Evolutionary conservation across 2,797 vertebrate species (phyloP), one percentile per base, ranked within the genome.

Genomic region (Spea hammondii): DNA sequence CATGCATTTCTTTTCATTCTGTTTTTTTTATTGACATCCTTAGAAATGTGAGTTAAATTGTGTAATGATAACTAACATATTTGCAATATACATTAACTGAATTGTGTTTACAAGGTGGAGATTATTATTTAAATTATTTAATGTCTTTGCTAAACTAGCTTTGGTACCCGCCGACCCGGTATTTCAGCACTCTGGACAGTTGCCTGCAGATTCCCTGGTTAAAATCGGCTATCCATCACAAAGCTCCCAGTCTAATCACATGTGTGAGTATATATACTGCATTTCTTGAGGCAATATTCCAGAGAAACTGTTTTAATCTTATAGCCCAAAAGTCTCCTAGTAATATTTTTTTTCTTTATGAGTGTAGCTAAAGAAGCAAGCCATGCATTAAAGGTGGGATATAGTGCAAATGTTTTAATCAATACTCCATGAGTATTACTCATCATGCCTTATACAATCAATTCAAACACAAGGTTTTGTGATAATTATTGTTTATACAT

Each of bases 131-230:
- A 73, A 77, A 82, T 82, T 54, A 82, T 82, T 68, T 82, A 78
- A 82, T 82, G 80, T 82, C 70, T 82, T 82, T 82, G 77, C 80
- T 77, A 74, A 78, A 82, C 80, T 82, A 82, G 80, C 80, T 78
- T 82, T 82, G 80, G 80, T 82, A 77, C 80, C 80, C 77, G 80
- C 80, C 70, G 82, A 71, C 54, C 70, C 78, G 74, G 78, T 74
- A 65, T 74, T 80, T 80, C 82, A 83, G 82, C 82, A 83, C 78
- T 62, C 70, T 67, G 82, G 82, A 83, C 82, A 83, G 82, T 78
- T 80, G 65, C 78, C 82, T 66, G 82, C 82, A 77, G 70, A 74
- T 74, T 60, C 78, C 82, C 74, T 71, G 80, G 80, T 82, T 82
- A 82, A 82, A 78, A 82, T 82, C 80, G 80, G 80, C 55, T 82